Conservation (phyloP, 2,797 vertebrate species). For the Oryzias sinensis region DNA sequence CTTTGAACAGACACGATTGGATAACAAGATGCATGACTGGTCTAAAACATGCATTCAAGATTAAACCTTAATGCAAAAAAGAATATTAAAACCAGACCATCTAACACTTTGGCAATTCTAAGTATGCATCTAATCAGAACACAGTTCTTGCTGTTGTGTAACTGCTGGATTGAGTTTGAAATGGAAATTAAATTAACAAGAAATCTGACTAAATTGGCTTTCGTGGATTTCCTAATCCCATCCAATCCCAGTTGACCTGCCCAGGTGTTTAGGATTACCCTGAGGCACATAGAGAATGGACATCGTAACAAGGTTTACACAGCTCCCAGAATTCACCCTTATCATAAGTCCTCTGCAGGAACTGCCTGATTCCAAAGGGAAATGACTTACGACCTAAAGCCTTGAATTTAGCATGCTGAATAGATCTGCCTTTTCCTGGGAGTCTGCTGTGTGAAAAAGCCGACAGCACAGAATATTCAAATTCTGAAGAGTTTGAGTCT, state of each 20-base stretch:
- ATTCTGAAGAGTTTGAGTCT: conserved; percentile 6
- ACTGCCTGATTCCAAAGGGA: conserved; percentile 61
- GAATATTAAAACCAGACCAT: too few relatives aligned
- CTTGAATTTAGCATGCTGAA: conserved; percentile 48
- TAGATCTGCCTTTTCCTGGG: conserved; percentile 39
- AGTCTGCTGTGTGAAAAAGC: conserved; percentile 22
- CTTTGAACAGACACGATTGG: too few relatives aligned
- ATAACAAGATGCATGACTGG: too few relatives aligned
- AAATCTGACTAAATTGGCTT: conserved; percentile 56
- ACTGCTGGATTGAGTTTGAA: conserved; percentile 21
- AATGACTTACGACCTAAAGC: conserved; percentile 67
- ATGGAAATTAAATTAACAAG: conserved; percentile 55
- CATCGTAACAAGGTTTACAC: conserved; percentile 74
- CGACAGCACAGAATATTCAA: conserved; percentile 20
- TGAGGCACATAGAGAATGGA: conserved; percentile 57
- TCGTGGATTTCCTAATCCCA: conserved; percentile 62
- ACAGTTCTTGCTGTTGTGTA: conserved; percentile 15
- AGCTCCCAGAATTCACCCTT: conserved; percentile 73
- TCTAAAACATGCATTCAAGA: too few relatives aligned
- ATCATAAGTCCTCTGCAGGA: conserved; percentile 69
- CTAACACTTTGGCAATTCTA: too few relatives aligned
- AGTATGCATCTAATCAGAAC: conserved; percentile 6
- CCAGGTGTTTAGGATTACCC: conserved; percentile 80
- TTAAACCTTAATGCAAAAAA: too few relatives aligned
- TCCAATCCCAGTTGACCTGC: conserved; percentile 70